phyloP scores from a whole-genome alignment of 2,113 vertebrate genomes.

The Psilopogon haemacephalus region DNA sequence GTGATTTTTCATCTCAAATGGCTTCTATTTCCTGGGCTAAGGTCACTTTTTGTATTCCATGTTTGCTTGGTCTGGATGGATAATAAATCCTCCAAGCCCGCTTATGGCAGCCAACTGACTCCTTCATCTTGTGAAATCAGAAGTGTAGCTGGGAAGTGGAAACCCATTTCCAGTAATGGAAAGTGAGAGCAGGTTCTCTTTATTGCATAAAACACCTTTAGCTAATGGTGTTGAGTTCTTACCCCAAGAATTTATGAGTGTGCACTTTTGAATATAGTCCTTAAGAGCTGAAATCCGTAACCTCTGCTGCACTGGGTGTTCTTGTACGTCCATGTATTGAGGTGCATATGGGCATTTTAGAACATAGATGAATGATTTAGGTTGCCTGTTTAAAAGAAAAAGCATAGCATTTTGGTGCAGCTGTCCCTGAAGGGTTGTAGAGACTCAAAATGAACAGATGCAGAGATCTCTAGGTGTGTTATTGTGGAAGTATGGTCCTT shows the following conservation, averaged over 20 bases:
- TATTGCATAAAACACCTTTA: not conserved
- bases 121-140: not conserved
- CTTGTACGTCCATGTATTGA: not conserved
- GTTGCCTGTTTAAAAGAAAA: not conserved
- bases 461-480: not conserved
- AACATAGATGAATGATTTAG: not conserved
- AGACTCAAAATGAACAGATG: not conserved
- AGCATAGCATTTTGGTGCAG: not conserved
- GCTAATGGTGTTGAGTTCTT: not conserved
- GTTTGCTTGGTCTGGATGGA: not conserved
- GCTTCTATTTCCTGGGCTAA: conserved; percentile 25
- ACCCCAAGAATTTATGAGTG: not conserved
- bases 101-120: not conserved
- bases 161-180: not conserved
- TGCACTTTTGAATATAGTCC: not conserved
- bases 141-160: not conserved
- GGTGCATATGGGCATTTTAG: not conserved
- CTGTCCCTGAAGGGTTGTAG: not conserved
- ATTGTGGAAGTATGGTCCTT: not conserved
- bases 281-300: not conserved
- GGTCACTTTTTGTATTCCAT: not conserved
- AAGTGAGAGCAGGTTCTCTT: conserved; percentile 58
- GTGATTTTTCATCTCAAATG: conserved; percentile 7
- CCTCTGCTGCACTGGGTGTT: not conserved
- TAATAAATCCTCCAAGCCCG: not conserved